Evolutionary conservation across 92 coral and sea anemone species (phyloP), one percentile per base, ranked within the genome.

Genomic region (Epizoanthus stellaris): DNA sequence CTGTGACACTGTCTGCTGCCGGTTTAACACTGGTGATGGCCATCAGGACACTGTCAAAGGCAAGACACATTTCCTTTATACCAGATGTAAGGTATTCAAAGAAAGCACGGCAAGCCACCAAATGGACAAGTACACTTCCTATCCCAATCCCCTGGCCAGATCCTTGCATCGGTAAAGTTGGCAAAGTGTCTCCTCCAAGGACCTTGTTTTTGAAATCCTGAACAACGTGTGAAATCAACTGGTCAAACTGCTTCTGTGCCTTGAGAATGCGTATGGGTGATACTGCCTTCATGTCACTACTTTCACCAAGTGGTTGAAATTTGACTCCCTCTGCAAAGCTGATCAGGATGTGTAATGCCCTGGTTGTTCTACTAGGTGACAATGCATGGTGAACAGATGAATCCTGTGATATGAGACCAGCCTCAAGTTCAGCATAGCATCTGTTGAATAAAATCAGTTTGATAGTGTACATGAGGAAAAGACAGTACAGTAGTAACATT

Each of bases 61-160:
- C 86, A 59, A 56, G 82, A 25, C 85, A 76, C 15, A 93, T 93
- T 67, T 91, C 93, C 68, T 90, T 82, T 60, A 97, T 84, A 15
- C 99, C 98, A 30, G 88, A 75, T 59, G 94, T 87, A 81, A 92
- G 92, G 83, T 97, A 94, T 47, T 91, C 91, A 90, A 97, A 97
- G 82, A 94, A 68, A 49, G 87, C 91, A 88, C 87, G 85, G 85
- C 98, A 95, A 54, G 89, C 89, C 67, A 91, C 81, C 17, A 90
- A 74, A 87, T 97, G 92, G 15, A 95, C 91, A 13, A 84, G 75
- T 42, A 84, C 56, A 86, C 87, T 80, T 36, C 92, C 92, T 23
- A 71, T 79, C 49, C 84, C 75, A 45, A 73, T 62, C 14, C 88
- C 60, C 25, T 74, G 76, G 61, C 87, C 80, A 60, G 66, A 63